phyloP scores from a whole-genome alignment of 2,797 vertebrate species.

The Erethizon dorsatum region DNA sequence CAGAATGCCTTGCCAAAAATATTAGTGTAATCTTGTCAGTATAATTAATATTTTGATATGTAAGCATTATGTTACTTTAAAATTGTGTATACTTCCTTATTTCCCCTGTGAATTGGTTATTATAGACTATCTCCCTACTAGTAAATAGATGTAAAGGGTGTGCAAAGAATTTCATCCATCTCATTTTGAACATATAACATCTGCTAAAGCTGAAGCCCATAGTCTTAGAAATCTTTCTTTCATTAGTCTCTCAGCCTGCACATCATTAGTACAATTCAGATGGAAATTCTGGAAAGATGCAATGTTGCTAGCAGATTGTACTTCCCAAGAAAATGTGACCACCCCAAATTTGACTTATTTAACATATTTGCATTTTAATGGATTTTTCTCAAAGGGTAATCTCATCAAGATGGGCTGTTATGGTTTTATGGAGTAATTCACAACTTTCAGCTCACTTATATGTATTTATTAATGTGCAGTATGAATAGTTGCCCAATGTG shows the following conservation, averaged over 20 bases:
- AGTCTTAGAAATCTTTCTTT: constrained; percentile 72
- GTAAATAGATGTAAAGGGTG: constrained; percentile 17
- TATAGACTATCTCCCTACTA: not conserved
- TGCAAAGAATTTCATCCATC: constrained; percentile 64
- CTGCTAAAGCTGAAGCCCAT: constrained; percentile 63
- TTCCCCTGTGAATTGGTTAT: constrained; percentile 46
- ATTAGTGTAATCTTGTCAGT: constrained; percentile 13
- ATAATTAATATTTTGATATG: constrained; percentile 64
- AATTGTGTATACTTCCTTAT: not conserved
- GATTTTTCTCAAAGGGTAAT: constrained; percentile 78
- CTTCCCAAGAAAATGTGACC: constrained; percentile 78
- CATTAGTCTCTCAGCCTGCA: not conserved
- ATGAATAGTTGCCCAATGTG: constrained; percentile 25
- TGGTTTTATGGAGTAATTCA: constrained; percentile 75
- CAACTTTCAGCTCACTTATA: constrained; percentile 70
- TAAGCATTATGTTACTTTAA: constrained; percentile 37
- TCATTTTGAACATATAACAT: constrained; percentile 68
- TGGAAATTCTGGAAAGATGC: constrained; percentile 81
- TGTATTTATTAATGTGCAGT: constrained; percentile 46
- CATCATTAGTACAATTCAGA: constrained; percentile 81
- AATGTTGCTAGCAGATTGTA: constrained; percentile 80
- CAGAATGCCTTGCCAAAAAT: not conserved
- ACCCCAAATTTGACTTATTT: constrained; percentile 84
- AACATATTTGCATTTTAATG: constrained; percentile 84
- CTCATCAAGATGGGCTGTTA: constrained; percentile 73